Evolutionary conservation across 2,797 vertebrate species (phyloP).

Genomic region (Leptodactylus fallax): DNA sequence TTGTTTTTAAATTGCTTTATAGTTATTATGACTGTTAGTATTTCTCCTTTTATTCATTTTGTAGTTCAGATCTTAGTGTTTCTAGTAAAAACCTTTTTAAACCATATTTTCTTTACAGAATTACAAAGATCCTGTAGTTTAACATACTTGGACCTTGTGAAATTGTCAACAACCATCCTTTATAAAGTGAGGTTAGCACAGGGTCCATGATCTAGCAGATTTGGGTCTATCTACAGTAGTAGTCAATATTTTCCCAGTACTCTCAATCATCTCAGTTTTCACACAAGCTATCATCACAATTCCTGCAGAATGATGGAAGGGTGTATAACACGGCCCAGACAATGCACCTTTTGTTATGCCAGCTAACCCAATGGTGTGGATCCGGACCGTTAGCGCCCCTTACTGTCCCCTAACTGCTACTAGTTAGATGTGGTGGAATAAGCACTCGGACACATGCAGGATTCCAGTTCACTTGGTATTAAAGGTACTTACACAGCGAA

Average conservation of each 20-base stretch:
- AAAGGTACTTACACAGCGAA: no score
- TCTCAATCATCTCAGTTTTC: not conserved
- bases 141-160: not conserved
- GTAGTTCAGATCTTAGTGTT: not conserved
- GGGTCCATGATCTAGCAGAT: not conserved
- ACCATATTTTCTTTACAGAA: not conserved
- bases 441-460: no score
- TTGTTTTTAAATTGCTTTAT: not conserved
- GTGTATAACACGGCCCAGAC: no score
- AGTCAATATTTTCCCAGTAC: not conserved
- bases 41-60: not conserved
- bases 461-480: no score
- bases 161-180: not conserved
- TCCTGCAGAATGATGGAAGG: not conserved
- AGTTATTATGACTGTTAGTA: not conserved
- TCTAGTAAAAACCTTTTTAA: not conserved
- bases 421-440: no score
- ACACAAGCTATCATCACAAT: not conserved
- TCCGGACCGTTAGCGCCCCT: no score
- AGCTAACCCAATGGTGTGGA: no score
- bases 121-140: not conserved
- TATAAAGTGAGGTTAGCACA: not conserved
- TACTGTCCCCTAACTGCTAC: no score
- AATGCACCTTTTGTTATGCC: no score
- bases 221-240: not conserved